Evolutionary conservation across 1,140 invertebrate genomes (phyloP).

Genomic region (Meloidogyne floridensis): DNA sequence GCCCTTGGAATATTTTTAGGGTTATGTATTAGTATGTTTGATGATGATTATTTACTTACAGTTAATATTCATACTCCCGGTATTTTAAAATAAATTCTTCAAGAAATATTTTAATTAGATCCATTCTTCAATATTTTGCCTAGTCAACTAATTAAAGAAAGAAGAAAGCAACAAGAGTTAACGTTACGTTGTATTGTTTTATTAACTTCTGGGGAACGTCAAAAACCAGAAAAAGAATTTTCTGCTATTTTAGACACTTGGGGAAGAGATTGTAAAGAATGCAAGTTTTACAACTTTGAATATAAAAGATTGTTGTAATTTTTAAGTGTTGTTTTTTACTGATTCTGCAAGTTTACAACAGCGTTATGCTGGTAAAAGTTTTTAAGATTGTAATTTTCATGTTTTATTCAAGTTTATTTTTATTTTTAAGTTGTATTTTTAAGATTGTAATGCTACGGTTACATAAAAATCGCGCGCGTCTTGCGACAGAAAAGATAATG

Average conservation of each 20-base stretch:
- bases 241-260: constrained; percentile 23
- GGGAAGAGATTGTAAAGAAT: constrained; percentile 24
- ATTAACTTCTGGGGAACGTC: not conserved
- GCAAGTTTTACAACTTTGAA: constrained; percentile 7
- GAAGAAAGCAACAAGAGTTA: not conserved
- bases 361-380: constrained; percentile 17
- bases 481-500: no score
- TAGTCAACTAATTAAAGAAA: not conserved
- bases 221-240: constrained; percentile 22
- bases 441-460: no score
- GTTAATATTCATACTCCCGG: not conserved
- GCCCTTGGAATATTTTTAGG: constrained; percentile 25
- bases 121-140: constrained; percentile 20
- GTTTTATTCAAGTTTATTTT: no score
- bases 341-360: constrained; percentile 23
- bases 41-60: not conserved
- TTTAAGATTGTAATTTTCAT: no score
- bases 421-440: no score
- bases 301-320: not conserved
- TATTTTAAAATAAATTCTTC: not conserved
- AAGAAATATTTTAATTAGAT: not conserved
- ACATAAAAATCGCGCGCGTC: no score
- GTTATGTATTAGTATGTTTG: constrained; percentile 19
- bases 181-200: constrained; percentile 17
- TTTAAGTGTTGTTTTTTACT: constrained; percentile 25